phyloP scores from a whole-genome alignment of 2,797 vertebrate genomes.

The Danio kyathit region DNA sequence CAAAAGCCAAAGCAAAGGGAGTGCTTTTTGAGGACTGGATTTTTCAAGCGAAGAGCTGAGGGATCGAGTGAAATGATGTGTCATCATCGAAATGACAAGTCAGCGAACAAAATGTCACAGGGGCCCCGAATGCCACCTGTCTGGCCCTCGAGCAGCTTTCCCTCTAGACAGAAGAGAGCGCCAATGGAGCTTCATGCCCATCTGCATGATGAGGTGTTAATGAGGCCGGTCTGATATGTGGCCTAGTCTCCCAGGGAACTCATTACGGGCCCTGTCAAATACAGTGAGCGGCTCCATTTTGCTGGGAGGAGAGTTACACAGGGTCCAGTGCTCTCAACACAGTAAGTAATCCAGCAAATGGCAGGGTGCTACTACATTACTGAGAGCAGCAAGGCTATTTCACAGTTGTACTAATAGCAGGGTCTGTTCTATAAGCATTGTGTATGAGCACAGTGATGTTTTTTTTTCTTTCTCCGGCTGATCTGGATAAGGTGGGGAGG shows the following conservation, averaged over 20 bases:
- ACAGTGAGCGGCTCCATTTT: conserved; percentile 45
- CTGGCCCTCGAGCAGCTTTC: conserved; percentile 49
- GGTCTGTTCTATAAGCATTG: not conserved
- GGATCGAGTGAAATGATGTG: conserved; percentile 68
- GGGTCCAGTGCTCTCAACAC: conserved; percentile 31
- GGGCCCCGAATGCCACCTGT: conserved; percentile 56
- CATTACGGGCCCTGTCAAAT: conserved; percentile 56
- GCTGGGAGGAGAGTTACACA: conserved; percentile 29
- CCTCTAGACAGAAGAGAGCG: conserved; percentile 38
- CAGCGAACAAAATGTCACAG: conserved; percentile 49
- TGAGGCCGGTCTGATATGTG: conserved; percentile 48
- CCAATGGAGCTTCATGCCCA: conserved; percentile 47
- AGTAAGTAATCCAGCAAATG: conserved; percentile 18
- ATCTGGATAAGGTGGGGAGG: not conserved
- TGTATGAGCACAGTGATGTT: not conserved
- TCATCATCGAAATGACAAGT: conserved; percentile 68
- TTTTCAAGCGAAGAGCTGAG: conserved; percentile 55
- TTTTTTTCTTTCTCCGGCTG: not conserved
- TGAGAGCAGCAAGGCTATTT: not conserved
- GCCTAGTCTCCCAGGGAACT: conserved; percentile 42
- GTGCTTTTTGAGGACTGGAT: conserved; percentile 38
- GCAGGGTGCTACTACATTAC: not conserved
- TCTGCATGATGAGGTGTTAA: conserved; percentile 58
- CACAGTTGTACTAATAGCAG: not conserved
- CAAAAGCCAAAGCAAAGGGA: conserved; percentile 19